Conservation (phyloP, 2,888 invertebrate genomes). For the Stratiomys singularior region DNA sequence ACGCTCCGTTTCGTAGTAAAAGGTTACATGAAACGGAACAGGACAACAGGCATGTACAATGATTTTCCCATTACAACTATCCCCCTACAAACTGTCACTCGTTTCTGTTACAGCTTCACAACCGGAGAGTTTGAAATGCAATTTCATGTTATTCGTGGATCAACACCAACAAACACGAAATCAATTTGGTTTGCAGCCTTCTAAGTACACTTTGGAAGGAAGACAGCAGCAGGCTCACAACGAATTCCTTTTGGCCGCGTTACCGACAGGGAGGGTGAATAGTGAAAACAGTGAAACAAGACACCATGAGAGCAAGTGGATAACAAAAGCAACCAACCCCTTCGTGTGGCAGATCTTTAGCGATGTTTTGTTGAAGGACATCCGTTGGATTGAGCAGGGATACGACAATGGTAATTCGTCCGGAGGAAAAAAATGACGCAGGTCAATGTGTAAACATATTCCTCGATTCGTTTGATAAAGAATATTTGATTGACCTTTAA, state of each 20-base stretch:
- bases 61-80: conserved; percentile 1
- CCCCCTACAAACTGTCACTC: conserved; percentile 24
- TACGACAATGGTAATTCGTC: too few species aligned
- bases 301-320: conserved; percentile 45
- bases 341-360: conserved; percentile 41
- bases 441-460: too few species aligned
- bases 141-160: conserved; percentile 50
- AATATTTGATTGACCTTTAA: too few species aligned
- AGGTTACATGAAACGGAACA: neutral
- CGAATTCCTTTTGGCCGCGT: conserved; percentile 34
- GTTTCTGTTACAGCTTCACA: conserved; percentile 7
- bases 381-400: too few species aligned
- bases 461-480: too few species aligned
- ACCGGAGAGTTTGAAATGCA: conserved; percentile 49
- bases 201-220: neutral
- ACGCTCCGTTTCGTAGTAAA: neutral
- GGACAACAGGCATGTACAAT: neutral
- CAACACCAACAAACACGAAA: conserved; percentile 51
- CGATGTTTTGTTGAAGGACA: conserved; percentile 35
- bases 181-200: conserved; percentile 47
- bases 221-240: conserved; percentile 12
- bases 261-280: neutral
- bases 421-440: too few species aligned
- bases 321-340: neutral
- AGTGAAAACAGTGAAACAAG: conserved; percentile 13